Evolutionary conservation across 2,113 vertebrate species (phyloP).

Genomic region (Nesoenas mayeri): DNA sequence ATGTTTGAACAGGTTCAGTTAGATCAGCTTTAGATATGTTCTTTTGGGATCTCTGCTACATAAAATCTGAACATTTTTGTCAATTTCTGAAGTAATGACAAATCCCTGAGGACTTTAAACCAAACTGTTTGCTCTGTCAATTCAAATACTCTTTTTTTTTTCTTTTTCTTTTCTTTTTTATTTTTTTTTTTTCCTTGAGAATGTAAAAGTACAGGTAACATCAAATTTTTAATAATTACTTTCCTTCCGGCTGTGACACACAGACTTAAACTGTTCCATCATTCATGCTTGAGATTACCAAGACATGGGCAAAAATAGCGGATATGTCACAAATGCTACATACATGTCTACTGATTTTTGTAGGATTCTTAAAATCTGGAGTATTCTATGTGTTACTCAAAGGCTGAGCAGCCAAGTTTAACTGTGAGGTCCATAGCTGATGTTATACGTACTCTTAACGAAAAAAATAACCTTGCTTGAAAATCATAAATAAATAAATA

Average conservation of each 20-base stretch:
- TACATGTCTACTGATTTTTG: not conserved
- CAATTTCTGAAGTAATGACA: not conserved
- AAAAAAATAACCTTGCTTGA: not conserved
- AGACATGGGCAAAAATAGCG: not conserved
- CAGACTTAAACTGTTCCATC: not conserved
- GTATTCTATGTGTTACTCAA: not conserved
- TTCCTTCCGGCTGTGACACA: not conserved
- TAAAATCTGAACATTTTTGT: not conserved
- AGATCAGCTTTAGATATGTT: not conserved
- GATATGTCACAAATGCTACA: not conserved
- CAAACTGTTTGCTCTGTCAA: not conserved
- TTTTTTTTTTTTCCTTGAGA: not conserved
- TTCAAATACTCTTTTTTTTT: not conserved
- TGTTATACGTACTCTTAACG: not conserved
- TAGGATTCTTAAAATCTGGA: not conserved
- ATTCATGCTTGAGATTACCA: not conserved
- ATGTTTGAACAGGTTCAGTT: not conserved
- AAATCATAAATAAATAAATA: not conserved
- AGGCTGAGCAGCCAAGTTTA: not conserved
- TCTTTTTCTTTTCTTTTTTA: no score
- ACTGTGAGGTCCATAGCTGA: not conserved
- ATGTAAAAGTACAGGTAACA: not conserved
- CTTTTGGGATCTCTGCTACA: not conserved
- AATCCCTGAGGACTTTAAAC: not conserved
- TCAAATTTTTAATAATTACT: not conserved